phyloP scores from a whole-genome alignment of 2,113 vertebrate species.

The Dolichotis patagonum region DNA sequence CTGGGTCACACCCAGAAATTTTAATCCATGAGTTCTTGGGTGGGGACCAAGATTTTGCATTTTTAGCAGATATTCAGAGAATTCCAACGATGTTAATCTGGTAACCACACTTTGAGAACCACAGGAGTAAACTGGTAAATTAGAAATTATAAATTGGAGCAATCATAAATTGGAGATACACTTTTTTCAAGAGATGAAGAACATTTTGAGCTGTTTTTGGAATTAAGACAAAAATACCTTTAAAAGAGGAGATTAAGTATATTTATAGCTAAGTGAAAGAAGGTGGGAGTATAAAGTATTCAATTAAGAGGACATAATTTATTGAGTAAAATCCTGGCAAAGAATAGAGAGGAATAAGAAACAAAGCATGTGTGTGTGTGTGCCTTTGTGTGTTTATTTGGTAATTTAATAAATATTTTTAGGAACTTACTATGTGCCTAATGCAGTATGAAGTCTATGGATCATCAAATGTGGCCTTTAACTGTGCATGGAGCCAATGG shows the following conservation, averaged over 20 bases:
- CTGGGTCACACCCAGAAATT: neutral
- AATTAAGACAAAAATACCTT: neutral
- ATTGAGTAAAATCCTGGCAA: neutral
- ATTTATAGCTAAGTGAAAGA: neutral
- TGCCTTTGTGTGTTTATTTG: neutral
- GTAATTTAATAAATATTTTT: neutral
- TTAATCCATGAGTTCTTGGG: neutral
- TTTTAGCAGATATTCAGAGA: neutral
- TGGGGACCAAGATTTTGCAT: neutral
- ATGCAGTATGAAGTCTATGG: neutral
- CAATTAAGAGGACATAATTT: neutral
- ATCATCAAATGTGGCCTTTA: neutral
- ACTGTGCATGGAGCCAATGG: neutral
- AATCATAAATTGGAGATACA: neutral
- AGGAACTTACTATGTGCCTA: neutral
- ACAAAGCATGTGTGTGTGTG: neutral
- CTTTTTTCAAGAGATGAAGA: neutral
- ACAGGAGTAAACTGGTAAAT: neutral
- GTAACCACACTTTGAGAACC: neutral
- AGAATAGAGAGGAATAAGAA: neutral
- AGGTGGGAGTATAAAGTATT: neutral
- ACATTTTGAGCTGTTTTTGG: neutral
- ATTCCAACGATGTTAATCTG: neutral
- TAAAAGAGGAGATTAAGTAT: neutral
- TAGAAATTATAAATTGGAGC: neutral